Base-by-base conservation (phyloP, 2,888 invertebrate species). In the Amphipyra tragopoginis region DNA sequence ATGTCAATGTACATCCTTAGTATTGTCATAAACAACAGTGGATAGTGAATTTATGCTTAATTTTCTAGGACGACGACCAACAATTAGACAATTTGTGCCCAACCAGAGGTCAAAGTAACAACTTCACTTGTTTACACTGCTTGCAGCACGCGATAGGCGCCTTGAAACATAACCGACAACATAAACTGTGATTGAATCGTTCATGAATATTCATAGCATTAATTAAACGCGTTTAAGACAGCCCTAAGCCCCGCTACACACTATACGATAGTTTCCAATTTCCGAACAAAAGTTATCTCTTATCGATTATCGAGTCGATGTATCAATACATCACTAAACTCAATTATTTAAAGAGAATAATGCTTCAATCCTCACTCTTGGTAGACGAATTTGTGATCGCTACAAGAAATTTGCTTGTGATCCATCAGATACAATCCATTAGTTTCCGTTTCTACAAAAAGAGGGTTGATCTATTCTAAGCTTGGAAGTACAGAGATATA, bases 131-230 rank as follows among this genome's bases (percentile, higher is more conserved):
- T 48, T 52, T 15, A 49, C 34, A 15, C 21, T 40, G 14, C 6
- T 38, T 26, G 7, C 1, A 15, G 13, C 2, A 15, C 10, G n/a
- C 34, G 15, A 45, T 14, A 44, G 29, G 11, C 13, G 29, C 52
- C 38, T 60, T 42, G 2, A 4, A 42, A 42, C 14, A 29, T 38
- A 15, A 13, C 34, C 2, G 33, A 33, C 48, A 29, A 29, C 29
- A 29, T 29, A 29, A 29, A 29, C 15, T 45, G 15, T 54, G 45
- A 44, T 49, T 29, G 29, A 29, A 29, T 29, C 29, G 4, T 29
- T 29, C 29, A 51, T 38, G 34, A 26, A 57, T 53, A 65, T 56
- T 43, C 48, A 65, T 34, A 1, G 6, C 13, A 2, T 21, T 39
- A 14, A 62, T 45, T 61, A 10, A 44, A 59, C 10, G 11, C 4